Evolutionary conservation across 2,797 vertebrate species (phyloP), one percentile per base, ranked within the genome.

Genomic region (Propithecus perrieri): DNA sequence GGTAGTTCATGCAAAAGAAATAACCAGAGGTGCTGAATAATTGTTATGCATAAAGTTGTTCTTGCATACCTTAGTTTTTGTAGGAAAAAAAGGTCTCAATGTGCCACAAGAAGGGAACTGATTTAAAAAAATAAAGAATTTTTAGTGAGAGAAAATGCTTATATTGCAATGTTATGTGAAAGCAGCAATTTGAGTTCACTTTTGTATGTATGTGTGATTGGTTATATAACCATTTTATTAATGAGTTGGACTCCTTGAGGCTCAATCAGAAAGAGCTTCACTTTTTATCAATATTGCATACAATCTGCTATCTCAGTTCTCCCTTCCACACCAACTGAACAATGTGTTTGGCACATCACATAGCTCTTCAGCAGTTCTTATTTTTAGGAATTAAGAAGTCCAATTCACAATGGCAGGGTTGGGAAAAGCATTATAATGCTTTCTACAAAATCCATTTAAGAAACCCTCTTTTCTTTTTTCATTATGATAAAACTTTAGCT

Each of bases 21-120:
- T 38, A 92, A 55, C 18, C 15, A 81, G 50, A 92, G 65, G 30
- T 48, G 69, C 24, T 92, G 38, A 67, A 7, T 87, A 90, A 94
- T 14, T 91, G 38, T 57, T 95, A 59, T n/a, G 0, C 5, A 76
- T 89, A 46, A 38, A 84, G 30, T 48, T 87, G 43, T 91, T 94
- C 63, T 61, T 85, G 53, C n/a, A 87, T 65, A 71, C 24, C 20
- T 93, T 95, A 93, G 81, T 88, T 94, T 96, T 83, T 72, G 89
- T 79, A 80, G 28, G 4, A 81, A 55, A 35, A 18, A 33, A 83
- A 43, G 53, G 26, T 50, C 48, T 67, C 48, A 41, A 41, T 72
- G 24, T 91, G 22, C 11, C 57, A 74, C 11, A 57, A 22, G 4
- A n/a, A 6, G 4, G 15, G 4, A 55, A 91, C 14, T 74, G 2